Evolutionary conservation across 2,888 invertebrate species (phyloP), one percentile per base, ranked within the genome.

Genomic region (Acleris literana): DNA sequence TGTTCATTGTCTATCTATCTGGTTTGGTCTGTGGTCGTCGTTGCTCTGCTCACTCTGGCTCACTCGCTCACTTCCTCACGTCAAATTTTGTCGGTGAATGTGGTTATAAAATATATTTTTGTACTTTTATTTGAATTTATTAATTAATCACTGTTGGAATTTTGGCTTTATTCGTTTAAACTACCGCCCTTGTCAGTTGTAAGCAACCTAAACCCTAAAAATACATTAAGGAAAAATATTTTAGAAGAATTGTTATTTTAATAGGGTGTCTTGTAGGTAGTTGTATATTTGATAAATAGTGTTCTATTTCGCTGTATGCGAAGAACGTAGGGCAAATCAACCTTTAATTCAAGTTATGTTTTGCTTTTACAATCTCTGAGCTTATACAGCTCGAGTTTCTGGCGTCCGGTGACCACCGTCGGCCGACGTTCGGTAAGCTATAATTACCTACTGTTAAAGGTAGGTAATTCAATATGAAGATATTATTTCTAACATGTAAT

Each of bases 181-280:
- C 7, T 51, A 51, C 13, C 39, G 39, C 13, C 39, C 13, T 18
- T 51, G 17, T 18, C 22, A 20, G 22, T 22, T 22, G 0, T 18
- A 13, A 20, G 13, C 3, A 48, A 18, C 18, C 48, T 48, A 18
- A 48, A 48, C n/a, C 48, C 48, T 39, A n/a, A 20, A 49, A 51
- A n/a, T 51, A 51, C 20, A 51, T 20, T 20, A 51, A 51, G 51
- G 51, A 20, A 18, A 51, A n/a, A 51, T 51, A 51, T 51, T 20
- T 51, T 51, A 51, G 18, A 18, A 9, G 39, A 39, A 13, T 39
- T 39, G 39, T 39, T 39, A 39, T 39, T 39, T 9, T 39, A 39
- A 39, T 39, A 33, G 33, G 55, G 60, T 56, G 65, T 46, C 55
- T 51, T 65, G 65, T 61, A 56, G 65, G 65, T 65, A 65, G 60